phyloP scores from a whole-genome alignment of 2,888 invertebrate genomes.

The Apotomis capreana region DNA sequence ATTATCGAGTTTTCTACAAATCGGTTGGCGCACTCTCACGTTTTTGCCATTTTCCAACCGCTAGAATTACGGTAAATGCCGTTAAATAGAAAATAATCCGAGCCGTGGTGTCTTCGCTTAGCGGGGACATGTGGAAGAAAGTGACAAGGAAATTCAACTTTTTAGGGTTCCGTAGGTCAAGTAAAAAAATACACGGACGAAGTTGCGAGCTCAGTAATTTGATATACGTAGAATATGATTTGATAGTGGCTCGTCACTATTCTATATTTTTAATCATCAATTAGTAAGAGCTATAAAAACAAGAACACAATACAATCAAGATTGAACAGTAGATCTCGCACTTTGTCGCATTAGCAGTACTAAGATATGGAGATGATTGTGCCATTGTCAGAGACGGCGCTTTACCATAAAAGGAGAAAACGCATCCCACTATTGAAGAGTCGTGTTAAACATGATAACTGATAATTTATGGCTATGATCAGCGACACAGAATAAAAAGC shows the following conservation, averaged over 20 bases:
- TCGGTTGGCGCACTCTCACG: constrained; percentile 33
- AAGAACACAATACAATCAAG: neutral
- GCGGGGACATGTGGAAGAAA: constrained; percentile 20
- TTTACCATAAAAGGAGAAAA: neutral
- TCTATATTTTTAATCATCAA: too few relatives aligned
- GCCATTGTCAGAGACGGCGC: neutral
- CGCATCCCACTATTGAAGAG: neutral
- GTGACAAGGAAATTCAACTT: neutral
- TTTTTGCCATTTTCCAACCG: constrained; percentile 41
- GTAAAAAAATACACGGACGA: too few relatives aligned
- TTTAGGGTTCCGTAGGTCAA: neutral
- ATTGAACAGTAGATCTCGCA: neutral
- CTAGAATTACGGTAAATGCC: constrained; percentile 35
- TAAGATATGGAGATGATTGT: neutral
- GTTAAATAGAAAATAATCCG: constrained; percentile 28
- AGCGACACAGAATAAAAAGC: neutral
- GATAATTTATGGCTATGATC: neutral
- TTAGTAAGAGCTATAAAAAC: too few relatives aligned
- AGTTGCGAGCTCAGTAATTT: too few relatives aligned
- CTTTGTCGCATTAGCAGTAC: neutral
- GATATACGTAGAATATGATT: too few relatives aligned
- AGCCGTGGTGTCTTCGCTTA: constrained; percentile 25
- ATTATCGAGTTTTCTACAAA: constrained; percentile 42
- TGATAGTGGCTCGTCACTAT: too few relatives aligned
- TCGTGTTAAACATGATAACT: neutral